phyloP scores from a whole-genome alignment of 2,888 invertebrate genomes.

The Sericinus montela region DNA sequence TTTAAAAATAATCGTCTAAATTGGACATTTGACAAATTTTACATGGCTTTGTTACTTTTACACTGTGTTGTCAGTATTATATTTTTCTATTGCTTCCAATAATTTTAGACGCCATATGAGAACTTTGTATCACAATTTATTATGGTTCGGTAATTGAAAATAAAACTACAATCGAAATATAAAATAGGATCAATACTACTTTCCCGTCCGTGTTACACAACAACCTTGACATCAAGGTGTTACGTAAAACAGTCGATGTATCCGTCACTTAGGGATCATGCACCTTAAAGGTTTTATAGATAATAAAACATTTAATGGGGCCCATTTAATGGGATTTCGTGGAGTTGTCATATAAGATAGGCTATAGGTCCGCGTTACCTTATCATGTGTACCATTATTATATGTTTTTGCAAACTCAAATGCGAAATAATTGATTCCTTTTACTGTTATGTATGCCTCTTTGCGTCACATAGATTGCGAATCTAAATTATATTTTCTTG shows the following conservation, averaged over 20 bases:
- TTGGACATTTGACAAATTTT: constrained; percentile 70
- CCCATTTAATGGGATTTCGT: constrained; percentile 62
- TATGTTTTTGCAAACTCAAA: constrained; percentile 14
- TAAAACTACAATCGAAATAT: constrained; percentile 32
- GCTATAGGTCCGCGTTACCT: constrained; percentile 42
- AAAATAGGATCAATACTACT: constrained; percentile 18
- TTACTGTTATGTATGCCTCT: not conserved
- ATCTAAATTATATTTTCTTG: too few relatives aligned
- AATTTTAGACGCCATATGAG: constrained; percentile 59
- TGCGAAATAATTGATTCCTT: not conserved
- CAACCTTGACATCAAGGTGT: constrained; percentile 30
- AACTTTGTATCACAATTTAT: constrained; percentile 55
- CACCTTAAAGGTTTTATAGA: constrained; percentile 67
- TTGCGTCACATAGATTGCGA: too few relatives aligned
- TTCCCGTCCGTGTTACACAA: not conserved
- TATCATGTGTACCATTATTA: constrained; percentile 12
- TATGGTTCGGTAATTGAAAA: constrained; percentile 39
- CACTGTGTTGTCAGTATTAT: constrained; percentile 50
- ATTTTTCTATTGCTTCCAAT: constrained; percentile 60
- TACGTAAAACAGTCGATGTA: constrained; percentile 32
- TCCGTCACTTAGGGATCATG: constrained; percentile 39
- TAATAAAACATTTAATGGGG: constrained; percentile 64
- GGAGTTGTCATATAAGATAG: constrained; percentile 43
- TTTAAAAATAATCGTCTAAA: constrained; percentile 63
- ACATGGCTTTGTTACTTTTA: constrained; percentile 68